phyloP scores from a whole-genome alignment of 2,797 vertebrate species.

The Malurus leucopterus region DNA sequence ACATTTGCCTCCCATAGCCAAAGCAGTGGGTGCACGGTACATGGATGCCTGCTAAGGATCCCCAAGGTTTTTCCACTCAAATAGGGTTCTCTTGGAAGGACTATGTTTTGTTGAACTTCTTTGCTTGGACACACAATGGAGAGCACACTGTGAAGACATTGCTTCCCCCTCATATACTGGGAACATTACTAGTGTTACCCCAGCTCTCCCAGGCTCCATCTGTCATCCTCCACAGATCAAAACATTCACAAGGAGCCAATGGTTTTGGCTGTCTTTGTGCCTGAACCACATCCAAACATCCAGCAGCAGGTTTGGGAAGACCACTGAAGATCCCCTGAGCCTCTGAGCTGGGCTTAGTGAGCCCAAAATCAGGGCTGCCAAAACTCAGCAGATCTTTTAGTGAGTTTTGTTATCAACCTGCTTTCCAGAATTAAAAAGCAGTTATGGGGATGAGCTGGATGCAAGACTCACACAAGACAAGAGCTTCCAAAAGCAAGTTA shows the following conservation, averaged over 20 bases:
- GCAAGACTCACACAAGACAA: not conserved
- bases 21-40: not conserved
- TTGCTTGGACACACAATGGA: not conserved
- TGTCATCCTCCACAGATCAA: not conserved
- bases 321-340: not conserved
- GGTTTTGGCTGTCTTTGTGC: not conserved
- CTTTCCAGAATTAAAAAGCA: not conserved
- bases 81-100: not conserved
- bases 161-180: not conserved
- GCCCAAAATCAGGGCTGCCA: not conserved
- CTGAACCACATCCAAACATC: not conserved
- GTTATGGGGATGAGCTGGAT: accelerated
- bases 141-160: not conserved
- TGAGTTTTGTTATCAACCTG: not conserved
- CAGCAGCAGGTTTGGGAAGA: not conserved
- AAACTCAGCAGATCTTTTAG: not conserved
- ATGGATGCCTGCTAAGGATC: not conserved
- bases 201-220: not conserved
- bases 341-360: not conserved
- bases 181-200: not conserved
- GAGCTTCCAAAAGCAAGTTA: not conserved
- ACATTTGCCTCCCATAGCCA: not conserved
- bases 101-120: not conserved
- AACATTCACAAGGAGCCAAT: not conserved
- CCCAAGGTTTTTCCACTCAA: no score